Evolutionary conservation across 2,888 invertebrate genomes (phyloP), one percentile per base, ranked within the genome.

Genomic region (Isotomurus palustris): DNA sequence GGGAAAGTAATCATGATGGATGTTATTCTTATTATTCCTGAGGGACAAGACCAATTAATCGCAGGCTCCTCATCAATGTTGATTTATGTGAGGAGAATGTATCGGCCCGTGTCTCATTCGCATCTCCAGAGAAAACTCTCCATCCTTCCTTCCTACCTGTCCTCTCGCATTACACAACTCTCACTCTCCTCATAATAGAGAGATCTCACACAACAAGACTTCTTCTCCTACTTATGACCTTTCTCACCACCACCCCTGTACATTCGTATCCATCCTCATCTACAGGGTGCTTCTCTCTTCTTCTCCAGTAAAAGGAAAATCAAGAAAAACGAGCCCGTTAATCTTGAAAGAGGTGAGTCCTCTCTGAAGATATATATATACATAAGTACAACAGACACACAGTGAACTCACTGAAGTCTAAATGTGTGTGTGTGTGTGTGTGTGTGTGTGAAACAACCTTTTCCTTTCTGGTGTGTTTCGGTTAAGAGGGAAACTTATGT

Each of bases 61-160:
- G 67, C 65, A 66, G 56, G 48, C 61, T 61, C 60, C 66, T 70
- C 67, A 70, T 70, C 70, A 70, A 68, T 70, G 67, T 67, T 67
- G 67, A 69, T 69, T 67, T 66, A 69, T 69, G 69, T 64, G 58
- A 58, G 56, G 57, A 47, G 54, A 55, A 14, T 38, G 38, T 60
- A 56, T 56, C 56, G 56, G 50, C 60, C 56, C 48, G 49, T 60
- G 56, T 56, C 60, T 60, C 56, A 43, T 41, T 56, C 53, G 53
- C n/a, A 53, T 56, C 57, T 62, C 54, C 44, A 58, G 8, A 21
- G 53, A 53, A 58, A 19, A 38, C 19, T 14, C n/a, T n/a, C n/a
- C n/a, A n/a, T n/a, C 53, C 53, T 56, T 56, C 53, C 40, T 53
- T 48, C 52, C 55, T 48, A 27, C 44, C 51, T 45, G 22, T 22